Conservation (phyloP, 2,797 vertebrate species). For the Oreortyx pictus region DNA sequence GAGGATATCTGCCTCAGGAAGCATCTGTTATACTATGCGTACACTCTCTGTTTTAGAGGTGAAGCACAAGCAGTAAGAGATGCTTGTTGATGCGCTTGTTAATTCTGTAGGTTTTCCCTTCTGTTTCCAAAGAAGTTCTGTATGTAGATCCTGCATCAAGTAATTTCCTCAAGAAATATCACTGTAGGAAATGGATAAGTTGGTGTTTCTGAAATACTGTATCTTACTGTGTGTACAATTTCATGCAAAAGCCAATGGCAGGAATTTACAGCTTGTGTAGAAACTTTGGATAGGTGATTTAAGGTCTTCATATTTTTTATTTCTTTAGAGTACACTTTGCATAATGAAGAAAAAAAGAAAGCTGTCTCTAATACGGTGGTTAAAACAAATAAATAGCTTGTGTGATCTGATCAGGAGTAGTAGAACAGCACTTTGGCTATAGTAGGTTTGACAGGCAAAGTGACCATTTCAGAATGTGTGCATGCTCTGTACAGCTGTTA, state of each 20-base stretch:
- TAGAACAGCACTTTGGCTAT: background rate
- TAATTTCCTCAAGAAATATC: background rate
- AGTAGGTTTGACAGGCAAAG: background rate
- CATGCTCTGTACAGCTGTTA: background rate
- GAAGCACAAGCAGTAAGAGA: background rate
- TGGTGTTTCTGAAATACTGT: background rate
- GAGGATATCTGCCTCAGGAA: slow-evolving; percentile 32
- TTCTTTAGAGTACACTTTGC: background rate
- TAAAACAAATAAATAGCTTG: background rate
- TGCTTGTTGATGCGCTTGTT: background rate
- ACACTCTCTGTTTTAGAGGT: background rate
- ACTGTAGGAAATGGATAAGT: background rate
- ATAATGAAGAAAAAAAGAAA: background rate
- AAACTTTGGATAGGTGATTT: background rate
- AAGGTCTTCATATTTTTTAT: background rate
- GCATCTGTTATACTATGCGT: slow-evolving; percentile 35
- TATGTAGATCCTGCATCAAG: background rate
- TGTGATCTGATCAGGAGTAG: background rate
- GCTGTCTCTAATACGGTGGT: fast-evolving
- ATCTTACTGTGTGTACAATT: background rate
- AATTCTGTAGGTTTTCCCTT: slow-evolving; percentile 15
- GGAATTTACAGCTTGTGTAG: background rate
- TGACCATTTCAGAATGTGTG: background rate
- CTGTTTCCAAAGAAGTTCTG: background rate
- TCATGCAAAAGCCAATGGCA: background rate